Conservation (phyloP, 1,140 invertebrate genomes). For the Onthophagus taurus region DNA sequence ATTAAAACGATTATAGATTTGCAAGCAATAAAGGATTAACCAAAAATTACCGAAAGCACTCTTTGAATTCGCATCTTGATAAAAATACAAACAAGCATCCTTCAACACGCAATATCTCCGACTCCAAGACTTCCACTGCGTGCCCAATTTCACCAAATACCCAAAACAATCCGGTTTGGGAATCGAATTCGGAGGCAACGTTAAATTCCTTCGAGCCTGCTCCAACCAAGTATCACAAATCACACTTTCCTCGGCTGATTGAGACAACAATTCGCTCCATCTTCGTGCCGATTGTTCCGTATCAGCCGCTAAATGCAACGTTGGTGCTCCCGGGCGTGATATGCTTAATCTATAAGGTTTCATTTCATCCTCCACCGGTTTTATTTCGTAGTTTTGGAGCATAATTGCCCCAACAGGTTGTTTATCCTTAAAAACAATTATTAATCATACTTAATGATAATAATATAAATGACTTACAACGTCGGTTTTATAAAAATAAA, state of each 20-base stretch:
- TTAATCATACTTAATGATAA: neutral
- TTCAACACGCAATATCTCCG: slow-evolving; percentile 90
- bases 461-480: slow-evolving; percentile 45
- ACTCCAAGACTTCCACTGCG: slow-evolving; percentile 76
- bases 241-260: slow-evolving; percentile 53
- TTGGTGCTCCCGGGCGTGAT: slow-evolving; percentile 63
- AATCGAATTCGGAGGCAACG: slow-evolving; percentile 60
- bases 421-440: slow-evolving; percentile 56
- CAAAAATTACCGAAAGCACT: slow-evolving; percentile 67
- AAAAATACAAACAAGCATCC: slow-evolving; percentile 92
- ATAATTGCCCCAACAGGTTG: slow-evolving; percentile 88
- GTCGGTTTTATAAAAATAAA: slow-evolving; percentile 92
- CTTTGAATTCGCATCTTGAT: slow-evolving; percentile 75
- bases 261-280: slow-evolving; percentile 67
- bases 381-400: slow-evolving; percentile 71
- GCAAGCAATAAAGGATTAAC: neutral
- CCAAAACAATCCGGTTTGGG: slow-evolving; percentile 83
- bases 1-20: neutral
- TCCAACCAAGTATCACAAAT: slow-evolving; percentile 64
- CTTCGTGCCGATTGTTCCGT: slow-evolving; percentile 60
- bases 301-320: slow-evolving; percentile 73
- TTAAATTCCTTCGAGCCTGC: slow-evolving; percentile 56
- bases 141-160: slow-evolving; percentile 73
- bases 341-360: slow-evolving; percentile 59
- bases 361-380: slow-evolving; percentile 47